Evolutionary conservation across 2,113 vertebrate genomes (phyloP), one percentile per base, ranked within the genome.

Genomic region (Carassius gibelio): DNA sequence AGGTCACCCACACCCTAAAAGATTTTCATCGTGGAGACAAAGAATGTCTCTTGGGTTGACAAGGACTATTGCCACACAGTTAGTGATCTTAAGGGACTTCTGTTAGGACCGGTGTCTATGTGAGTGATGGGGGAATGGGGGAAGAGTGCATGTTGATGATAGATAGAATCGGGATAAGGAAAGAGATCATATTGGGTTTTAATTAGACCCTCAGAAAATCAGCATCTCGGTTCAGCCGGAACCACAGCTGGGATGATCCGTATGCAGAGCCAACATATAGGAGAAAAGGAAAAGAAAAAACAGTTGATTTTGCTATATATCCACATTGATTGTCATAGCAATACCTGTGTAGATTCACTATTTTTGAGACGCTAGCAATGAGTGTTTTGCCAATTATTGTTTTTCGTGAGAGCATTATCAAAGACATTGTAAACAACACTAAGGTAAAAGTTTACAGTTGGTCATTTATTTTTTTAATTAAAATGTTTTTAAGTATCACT

Each of bases 181-280:
- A 80, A 66, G 59, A 80, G 78, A 81, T 81, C 15, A 52, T 81
- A 69, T 81, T 8, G 62, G 62, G 62, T 69, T 81, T 69, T 81
- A 69, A 81, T 81, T 52, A 81, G 62, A 69, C 62, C 79, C 68
- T 52, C n/a, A 15, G 69, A 52, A 52, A 69, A 50, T 45, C 78
- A 19, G 59, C 38, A 3, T 34, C 79, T 81, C 48, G 69, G 30
- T 30, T 81, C 78, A 50, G 66, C 78, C 42, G 0, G 61, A 81
- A 30, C 78, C 78, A 26, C 59, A 48, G 23, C 38, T 81, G 78
- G 23, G 61, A 66, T 15, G 36, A 14, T 50, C 38, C n/a, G 0
- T 4, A 48, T 50, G n/a, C 59, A 30, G 30, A 48, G 14, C 38
- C 78, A 81, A 61, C 5, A 4, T 57, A n/a, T 13, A 14, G 30